Evolutionary conservation across 2,113 vertebrate species (phyloP).

Genomic region (Furnarius figulus): DNA sequence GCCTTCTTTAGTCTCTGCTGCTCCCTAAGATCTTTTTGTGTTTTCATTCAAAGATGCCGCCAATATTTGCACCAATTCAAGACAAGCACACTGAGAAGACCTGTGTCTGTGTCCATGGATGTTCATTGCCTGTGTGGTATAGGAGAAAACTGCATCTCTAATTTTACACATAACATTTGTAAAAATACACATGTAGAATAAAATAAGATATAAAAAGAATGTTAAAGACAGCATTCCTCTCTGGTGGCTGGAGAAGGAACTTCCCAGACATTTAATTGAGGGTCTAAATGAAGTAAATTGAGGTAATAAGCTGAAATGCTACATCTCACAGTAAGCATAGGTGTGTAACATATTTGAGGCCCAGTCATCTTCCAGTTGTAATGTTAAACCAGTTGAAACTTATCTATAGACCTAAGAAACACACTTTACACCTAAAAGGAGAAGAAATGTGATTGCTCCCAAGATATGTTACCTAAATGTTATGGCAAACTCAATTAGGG

Average conservation of each 20-base stretch:
- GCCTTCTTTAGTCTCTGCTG: not conserved
- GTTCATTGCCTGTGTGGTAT: not conserved
- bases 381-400: not conserved
- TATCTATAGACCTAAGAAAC: not conserved
- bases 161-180: not conserved
- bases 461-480: not conserved
- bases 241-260: not conserved
- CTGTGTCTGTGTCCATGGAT: not conserved
- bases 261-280: not conserved
- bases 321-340: not conserved
- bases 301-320: not conserved
- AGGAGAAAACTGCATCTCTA: not conserved
- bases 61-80: not conserved
- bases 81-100: not conserved
- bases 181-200: not conserved
- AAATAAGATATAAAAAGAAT: not conserved
- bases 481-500: not conserved
- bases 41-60: not conserved
- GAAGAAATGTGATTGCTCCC: not conserved
- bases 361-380: not conserved
- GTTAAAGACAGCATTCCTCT: not conserved
- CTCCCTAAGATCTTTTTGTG: not conserved
- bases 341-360: not conserved
- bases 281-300: not conserved
- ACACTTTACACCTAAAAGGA: not conserved